These are phyloP conservation scores for Epinephelus lanceolatus DNA, from an alignment of 2,113 vertebrate species.

Conservation along the genomic window DNA sequence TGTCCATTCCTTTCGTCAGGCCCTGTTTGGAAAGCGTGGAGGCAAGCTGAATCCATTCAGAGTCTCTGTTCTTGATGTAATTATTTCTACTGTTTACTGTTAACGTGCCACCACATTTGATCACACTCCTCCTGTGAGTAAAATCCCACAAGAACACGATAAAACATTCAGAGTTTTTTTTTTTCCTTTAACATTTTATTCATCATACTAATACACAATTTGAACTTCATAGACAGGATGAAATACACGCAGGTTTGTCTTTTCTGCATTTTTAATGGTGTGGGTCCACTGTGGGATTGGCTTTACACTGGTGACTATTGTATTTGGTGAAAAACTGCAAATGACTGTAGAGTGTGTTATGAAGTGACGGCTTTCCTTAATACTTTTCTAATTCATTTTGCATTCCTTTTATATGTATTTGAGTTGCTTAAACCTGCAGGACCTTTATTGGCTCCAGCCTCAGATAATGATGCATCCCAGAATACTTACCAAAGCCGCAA, in stretches of 20 bases:
- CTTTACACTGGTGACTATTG: neutral
- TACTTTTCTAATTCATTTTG: neutral
- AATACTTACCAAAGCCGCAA: neutral
- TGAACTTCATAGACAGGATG: neutral
- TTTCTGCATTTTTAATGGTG: neutral
- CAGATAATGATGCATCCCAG: neutral
- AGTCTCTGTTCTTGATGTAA: slow-evolving; percentile 56
- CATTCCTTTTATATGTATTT: neutral
- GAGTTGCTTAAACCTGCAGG: neutral
- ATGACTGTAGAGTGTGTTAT: neutral
- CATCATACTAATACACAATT: neutral
- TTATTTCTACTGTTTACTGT: slow-evolving; percentile 63
- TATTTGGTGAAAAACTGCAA: neutral
- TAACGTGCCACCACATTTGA: slow-evolving; percentile 44
- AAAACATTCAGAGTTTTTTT: slow-evolving; percentile 42
- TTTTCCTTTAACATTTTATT: neutral
- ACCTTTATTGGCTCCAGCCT: neutral
- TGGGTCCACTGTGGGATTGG: neutral
- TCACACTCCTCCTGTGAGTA: slow-evolving; percentile 42
- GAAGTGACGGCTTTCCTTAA: neutral
- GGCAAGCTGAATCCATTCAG: slow-evolving; percentile 46
- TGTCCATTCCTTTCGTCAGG: slow-evolving; percentile 86
- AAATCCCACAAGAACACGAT: slow-evolving; percentile 46
- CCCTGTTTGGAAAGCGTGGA: slow-evolving; percentile 68
- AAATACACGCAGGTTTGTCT: slow-evolving; percentile 3